A percentile compares a stretch with the other conserved stretches of the same genome.
Conservation (phyloP, 2,797 vertebrate genomes). For the Triplophysa bombifrons region DNA sequence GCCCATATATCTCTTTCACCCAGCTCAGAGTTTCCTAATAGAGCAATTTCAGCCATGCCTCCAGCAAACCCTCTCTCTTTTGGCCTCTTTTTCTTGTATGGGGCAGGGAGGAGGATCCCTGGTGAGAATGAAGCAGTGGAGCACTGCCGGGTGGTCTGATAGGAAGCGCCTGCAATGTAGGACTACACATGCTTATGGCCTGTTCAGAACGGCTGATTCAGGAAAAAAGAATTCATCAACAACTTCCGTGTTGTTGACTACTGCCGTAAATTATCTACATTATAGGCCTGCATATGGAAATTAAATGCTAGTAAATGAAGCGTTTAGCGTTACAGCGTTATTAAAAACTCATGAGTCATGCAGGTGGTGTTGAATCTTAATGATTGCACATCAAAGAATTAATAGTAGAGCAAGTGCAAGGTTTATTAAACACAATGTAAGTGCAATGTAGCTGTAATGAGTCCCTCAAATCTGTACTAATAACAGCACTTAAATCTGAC, state of each 20-base stretch:
- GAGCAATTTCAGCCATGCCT: slow-evolving; percentile 73
- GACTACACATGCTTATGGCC: slow-evolving; percentile 20
- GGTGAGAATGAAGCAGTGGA: slow-evolving; percentile 15
- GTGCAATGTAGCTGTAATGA: background rate
- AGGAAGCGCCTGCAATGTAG: background rate
- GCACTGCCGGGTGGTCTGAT: slow-evolving; percentile 5
- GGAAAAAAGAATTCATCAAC: background rate
- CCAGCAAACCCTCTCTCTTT: slow-evolving; percentile 59
- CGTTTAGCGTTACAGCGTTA: background rate
- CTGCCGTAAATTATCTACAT: background rate
- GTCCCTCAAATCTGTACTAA: background rate
- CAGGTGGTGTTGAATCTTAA: background rate
- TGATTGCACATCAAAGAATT: background rate
- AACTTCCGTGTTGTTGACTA: background rate
- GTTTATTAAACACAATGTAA: background rate
- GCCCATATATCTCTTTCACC: slow-evolving; percentile 51
- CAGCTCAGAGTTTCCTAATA: slow-evolving; percentile 69
- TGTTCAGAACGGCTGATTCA: slow-evolving; percentile 25
- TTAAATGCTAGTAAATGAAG: background rate
- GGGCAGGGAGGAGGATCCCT: slow-evolving; percentile 43
- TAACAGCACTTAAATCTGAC: background rate
- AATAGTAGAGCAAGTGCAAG: background rate
- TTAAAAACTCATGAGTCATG: background rate
- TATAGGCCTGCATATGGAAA: background rate
- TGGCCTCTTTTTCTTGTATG: slow-evolving; percentile 23